Evolutionary conservation across 92 coral and sea anemone genomes (phyloP), one percentile per base, ranked within the genome.

Genomic region (Anthopleura xanthogrammica): DNA sequence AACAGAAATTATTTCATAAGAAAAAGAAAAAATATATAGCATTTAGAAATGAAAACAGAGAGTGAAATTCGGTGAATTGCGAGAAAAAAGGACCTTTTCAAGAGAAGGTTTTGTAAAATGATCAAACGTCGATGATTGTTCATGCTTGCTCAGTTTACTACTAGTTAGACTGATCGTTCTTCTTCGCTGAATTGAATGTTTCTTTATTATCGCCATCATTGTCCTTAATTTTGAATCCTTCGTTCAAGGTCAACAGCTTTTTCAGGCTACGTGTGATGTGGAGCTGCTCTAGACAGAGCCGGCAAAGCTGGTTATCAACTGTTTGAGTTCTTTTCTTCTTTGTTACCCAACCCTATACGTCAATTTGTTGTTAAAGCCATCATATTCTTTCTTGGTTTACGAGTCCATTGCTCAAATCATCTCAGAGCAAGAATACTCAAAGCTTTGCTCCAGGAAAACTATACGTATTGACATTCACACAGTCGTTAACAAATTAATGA

Each of bases 161-260:
- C 83, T 46, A 42, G 84, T 55, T 4, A 66, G 79, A 60, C 36
- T 29, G 36, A 85, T 77, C 41, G 88, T 85, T 60, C 83, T 40
- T 55, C 88, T 56, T 66, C 88, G 52, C 70, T 57, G 71, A 79
- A 85, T 78, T 12, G 88, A 85, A 19, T 79, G 83, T 36, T 54
- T 81, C 52, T 81, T 85, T 83, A 85, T 85, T 42, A 85, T 85
- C 46, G 73, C 24, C 84, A 81, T 81, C 84, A 68, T 81, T 16
- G 36, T 81, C 5, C 72, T 65, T 80, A 41, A 6, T 29, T 79
- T 56, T 4, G 39, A 77, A 43, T 77, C 41, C 46, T 29, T 68
- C 74, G 74, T 36, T 36, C 42, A 68, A 68, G 74, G 74, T 68
- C 74, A 68, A 68, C 74, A 54, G 58, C 14, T 12, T 54, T 54